phyloP scores from a whole-genome alignment of 64 coral and sea anemone genomes.

The Dendrophyllia cribrosa region DNA sequence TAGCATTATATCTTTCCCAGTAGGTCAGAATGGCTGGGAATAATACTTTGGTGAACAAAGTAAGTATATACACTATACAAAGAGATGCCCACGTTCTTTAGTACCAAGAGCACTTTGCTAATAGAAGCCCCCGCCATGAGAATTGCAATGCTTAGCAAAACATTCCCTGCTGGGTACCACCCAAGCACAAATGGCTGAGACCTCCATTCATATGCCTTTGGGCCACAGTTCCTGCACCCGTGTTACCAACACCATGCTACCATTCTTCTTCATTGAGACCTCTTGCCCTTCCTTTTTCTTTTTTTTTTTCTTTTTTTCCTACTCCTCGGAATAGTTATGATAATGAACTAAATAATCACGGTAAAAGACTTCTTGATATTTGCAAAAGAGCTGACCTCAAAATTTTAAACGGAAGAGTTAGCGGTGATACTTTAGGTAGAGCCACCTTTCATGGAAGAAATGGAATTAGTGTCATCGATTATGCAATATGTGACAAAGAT shows the following conservation, averaged over 20 bases:
- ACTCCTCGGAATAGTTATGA: no score
- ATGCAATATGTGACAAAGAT: no score
- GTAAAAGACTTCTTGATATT: no score
- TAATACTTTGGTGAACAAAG: conserved; percentile 37
- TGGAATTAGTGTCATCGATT: no score
- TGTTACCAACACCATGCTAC: conserved; percentile 26
- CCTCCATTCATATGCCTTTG: conserved; percentile 13
- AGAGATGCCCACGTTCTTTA: conserved; percentile 34
- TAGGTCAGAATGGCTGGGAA: conserved; percentile 30
- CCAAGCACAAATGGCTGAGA: conserved; percentile 21
- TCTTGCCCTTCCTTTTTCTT: not conserved
- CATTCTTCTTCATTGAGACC: conserved; percentile 33
- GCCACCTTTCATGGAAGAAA: no score
- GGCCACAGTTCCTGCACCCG: not conserved
- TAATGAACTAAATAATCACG: no score
- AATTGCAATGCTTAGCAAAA: conserved; percentile 29
- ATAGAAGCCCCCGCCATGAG: conserved; percentile 55
- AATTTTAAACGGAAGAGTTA: no score
- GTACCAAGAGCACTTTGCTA: conserved; percentile 30
- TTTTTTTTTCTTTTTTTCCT: no score
- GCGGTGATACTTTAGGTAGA: no score
- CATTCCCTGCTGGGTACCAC: conserved; percentile 8
- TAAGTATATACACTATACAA: conserved; percentile 16
- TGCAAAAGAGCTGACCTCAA: no score
- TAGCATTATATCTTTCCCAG: conserved; percentile 27